A percentile compares a stretch with the other conserved stretches of the same genome.
phyloP scores from a whole-genome alignment of 2,797 vertebrate species.

The Ficedula albicollis region DNA sequence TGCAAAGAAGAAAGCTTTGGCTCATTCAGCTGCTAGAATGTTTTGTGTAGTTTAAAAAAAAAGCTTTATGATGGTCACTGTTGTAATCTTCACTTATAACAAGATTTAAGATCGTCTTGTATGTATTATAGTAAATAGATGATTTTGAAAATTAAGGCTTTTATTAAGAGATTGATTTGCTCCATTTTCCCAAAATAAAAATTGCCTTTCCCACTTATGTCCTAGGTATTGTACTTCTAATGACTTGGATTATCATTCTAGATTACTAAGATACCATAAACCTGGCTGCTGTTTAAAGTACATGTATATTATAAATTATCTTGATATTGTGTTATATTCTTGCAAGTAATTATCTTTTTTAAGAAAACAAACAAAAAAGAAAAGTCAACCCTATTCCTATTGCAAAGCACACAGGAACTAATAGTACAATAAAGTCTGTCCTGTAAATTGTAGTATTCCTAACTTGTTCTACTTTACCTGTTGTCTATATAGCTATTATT shows the following conservation, averaged over 20 bases:
- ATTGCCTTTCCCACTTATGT: constrained; percentile 77
- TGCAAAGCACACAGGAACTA: constrained; percentile 81
- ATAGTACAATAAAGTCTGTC: constrained; percentile 79
- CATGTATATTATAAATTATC: constrained; percentile 83
- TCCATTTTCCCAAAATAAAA: constrained; percentile 87
- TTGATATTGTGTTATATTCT: constrained; percentile 78
- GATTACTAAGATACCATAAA: constrained; percentile 70
- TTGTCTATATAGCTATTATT: constrained; percentile 82
- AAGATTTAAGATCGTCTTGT: constrained; percentile 85
- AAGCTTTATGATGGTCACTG: constrained; percentile 80
- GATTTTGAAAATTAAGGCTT: constrained; percentile 87
- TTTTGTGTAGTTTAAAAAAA: constrained; percentile 77
- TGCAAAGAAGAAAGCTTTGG: constrained; percentile 39
- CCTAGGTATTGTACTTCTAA: constrained; percentile 82
- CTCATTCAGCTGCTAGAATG: constrained; percentile 81
- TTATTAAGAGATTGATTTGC: constrained; percentile 83
- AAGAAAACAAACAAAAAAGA: constrained; percentile 76
- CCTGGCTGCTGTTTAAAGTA: constrained; percentile 78
- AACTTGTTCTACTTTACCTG: constrained; percentile 80
- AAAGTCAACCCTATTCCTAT: constrained; percentile 71
- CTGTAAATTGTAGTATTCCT: constrained; percentile 81
- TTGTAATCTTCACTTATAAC: constrained; percentile 83
- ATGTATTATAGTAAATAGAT: constrained; percentile 94
- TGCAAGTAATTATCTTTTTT: constrained; percentile 83
- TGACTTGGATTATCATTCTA: constrained; percentile 70